These are phyloP conservation scores for Ptiloglossa arizonensis DNA, from an alignment of 1,140 invertebrate species.

Conservation along the genomic window DNA sequence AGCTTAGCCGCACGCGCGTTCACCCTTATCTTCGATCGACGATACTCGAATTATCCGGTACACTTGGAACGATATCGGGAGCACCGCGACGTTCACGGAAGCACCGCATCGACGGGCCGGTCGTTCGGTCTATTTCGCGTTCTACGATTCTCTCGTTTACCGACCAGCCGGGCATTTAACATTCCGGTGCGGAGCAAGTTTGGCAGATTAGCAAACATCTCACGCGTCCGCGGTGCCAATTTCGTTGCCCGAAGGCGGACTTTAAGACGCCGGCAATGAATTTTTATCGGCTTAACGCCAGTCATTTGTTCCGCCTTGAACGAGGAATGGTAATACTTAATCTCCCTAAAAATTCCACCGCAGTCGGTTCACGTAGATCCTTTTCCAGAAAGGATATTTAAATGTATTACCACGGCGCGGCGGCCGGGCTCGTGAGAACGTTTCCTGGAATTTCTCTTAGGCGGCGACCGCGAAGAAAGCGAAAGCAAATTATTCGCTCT, in stretches of 20 bases:
- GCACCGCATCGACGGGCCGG: not conserved
- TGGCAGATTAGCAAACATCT: constrained; percentile 52
- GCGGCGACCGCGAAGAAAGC: not conserved
- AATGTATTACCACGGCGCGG: constrained; percentile 37
- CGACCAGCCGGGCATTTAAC: not conserved
- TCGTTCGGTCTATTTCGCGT: not conserved
- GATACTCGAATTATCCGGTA: too few species aligned
- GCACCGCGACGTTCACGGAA: not conserved
- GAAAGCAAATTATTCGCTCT: constrained; percentile 32
- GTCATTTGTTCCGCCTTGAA: constrained; percentile 50
- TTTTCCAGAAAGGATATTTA: constrained; percentile 45
- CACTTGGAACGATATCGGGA: not conserved
- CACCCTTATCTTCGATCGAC: too few species aligned
- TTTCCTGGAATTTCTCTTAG: constrained; percentile 28
- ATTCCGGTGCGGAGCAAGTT: not conserved
- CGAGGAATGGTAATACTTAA: constrained; percentile 55
- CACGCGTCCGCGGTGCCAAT: constrained; percentile 51
- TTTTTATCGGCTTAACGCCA: constrained; percentile 60
- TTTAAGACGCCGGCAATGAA: constrained; percentile 56
- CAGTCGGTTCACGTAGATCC: constrained; percentile 47
- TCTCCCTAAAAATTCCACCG: constrained; percentile 41
- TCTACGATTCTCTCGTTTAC: not conserved
- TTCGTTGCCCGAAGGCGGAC: constrained; percentile 45
- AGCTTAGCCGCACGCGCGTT: too few species aligned
- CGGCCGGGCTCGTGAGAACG: constrained; percentile 22